Base-by-base conservation (phyloP, 2,797 vertebrate genomes). In the Poecilia picta region DNA sequence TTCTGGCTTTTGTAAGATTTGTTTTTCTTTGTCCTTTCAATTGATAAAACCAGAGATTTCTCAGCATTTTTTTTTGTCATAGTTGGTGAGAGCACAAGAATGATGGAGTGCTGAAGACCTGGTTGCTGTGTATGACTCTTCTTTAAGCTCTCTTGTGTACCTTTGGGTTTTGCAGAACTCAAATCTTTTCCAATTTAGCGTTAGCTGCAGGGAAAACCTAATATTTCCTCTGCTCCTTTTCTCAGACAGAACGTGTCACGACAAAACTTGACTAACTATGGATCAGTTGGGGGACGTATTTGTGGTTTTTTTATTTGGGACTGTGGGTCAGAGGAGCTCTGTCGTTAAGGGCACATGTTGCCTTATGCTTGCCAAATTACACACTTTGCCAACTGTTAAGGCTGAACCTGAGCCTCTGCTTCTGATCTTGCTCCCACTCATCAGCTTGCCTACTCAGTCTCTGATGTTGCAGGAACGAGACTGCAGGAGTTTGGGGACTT, bases 141-240 rank as follows among this genome's bases (percentile, higher is more conserved):
- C 72, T n/a, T 39, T 39, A 41, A 33, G 7, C 36, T 57, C 12
- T 43, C 68, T 43, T 28, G 7, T 72, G 68, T 72, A 39, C 68
- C 62, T 88, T 73, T 45, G 70, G 57, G 72, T 84, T 87, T 88
- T 78, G 23, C 33, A 78, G 70, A 88, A 31, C 72, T 85, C 55
- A 81, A 73, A 90, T 86, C 86, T 89, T 83, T 77, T 84, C 83
- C 82, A 68, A 83, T 87, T 91, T 90, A 79, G 75, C 85, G 79
- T 81, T 82, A 53, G 77, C 84, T 89, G 83, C 76, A 76, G 73
- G 80, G 73, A 55, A 79, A 91, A 87, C 87, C 59, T 90, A 79
- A 89, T 82, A 82, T 79, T 68, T 46, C 33, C 43, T 59, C 8
- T 78, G 51, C 78, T 89, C 2, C 45, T 81, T 83, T 87, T 74